Evolutionary conservation across 2,888 invertebrate species (phyloP), one percentile per base, ranked within the genome.

Genomic region (Creontiades dilutus): DNA sequence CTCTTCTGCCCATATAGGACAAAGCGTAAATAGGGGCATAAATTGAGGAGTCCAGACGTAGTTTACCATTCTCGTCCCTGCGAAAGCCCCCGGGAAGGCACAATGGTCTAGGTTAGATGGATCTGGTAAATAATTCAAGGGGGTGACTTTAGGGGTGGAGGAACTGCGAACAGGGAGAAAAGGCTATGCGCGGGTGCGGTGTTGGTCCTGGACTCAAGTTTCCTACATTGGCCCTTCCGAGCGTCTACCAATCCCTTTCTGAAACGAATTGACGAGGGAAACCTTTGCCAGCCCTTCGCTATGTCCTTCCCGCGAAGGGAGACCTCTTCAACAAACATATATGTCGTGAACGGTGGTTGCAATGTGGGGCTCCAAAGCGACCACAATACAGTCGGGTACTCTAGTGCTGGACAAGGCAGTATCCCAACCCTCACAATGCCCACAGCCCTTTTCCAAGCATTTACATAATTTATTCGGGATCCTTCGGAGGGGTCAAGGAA

Each of bases 91-190:
- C 68, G 48, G 75, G 75, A 37, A 57, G 78, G 76, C 81, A 89
- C 80, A 80, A 80, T 80, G 81, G 78, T 48, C 57, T 82, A 61
- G 57, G 47, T 81, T 75, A 89, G 89, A 89, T 89, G 85, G 89
- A 75, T 89, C 89, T 84, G 89, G 89, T 89, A 84, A 89, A 89
- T 89, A 89, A 89, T 89, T 89, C 89, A 89, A 89, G 75, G 84
- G 80, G 81, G 57, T 37, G 81, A 81, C 61, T 86, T 68, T 75
- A 75, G 86, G 68, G 75, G 86, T 19, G 27, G 13, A 28, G 61
- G 37, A 23, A n/a, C 47, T 86, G 16, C 46, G 75, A 75, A 75
- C 13, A 27, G 82, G 47, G n/a, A 37, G 68, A 75, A 86, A 85
- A 86, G 61, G 86, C 68, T 75, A 47, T 61, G 27, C n/a, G 86